A percentile compares a stretch with the other conserved stretches of the same genome.
These are phyloP conservation scores for Urocolius indicus DNA, from an alignment of 2,113 vertebrate genomes.

Conservation along the genomic window DNA sequence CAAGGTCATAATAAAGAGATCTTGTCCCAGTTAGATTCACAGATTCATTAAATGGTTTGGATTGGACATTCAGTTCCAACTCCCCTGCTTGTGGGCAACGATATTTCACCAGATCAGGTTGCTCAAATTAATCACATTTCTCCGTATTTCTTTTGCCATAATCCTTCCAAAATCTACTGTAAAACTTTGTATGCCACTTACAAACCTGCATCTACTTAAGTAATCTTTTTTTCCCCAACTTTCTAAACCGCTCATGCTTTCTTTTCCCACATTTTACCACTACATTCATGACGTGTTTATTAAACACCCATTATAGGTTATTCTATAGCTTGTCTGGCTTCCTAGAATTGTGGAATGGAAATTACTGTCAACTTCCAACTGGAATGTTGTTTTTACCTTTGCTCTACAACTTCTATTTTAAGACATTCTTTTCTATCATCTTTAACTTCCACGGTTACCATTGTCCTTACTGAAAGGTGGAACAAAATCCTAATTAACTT, in stretches of 20 bases:
- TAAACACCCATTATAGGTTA: not conserved
- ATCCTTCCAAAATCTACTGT: not conserved
- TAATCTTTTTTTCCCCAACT: accelerated
- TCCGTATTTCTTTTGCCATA: not conserved
- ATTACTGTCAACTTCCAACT: not conserved
- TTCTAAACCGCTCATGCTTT: not conserved
- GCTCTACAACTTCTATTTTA: not conserved
- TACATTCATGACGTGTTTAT: not conserved
- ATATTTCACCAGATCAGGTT: not conserved
- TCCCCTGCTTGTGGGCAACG: not conserved
- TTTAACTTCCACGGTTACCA: not conserved
- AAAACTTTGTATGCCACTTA: not conserved
- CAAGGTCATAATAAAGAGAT: not conserved
- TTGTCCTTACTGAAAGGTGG: not conserved
- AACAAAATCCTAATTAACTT: not conserved
- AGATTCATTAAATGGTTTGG: not conserved
- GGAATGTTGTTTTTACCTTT: not conserved
- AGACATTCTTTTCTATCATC: not conserved
- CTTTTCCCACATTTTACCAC: not conserved
- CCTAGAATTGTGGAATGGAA: not conserved
- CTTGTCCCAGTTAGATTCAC: not conserved
- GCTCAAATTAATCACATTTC: not conserved
- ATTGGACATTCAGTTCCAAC: not conserved
- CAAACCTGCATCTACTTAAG: not conserved
- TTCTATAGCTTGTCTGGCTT: not conserved